Evolutionary conservation across 1,140 invertebrate genomes (phyloP), one percentile per base, ranked within the genome.

Genomic region (Propsilocerus akamusi): DNA sequence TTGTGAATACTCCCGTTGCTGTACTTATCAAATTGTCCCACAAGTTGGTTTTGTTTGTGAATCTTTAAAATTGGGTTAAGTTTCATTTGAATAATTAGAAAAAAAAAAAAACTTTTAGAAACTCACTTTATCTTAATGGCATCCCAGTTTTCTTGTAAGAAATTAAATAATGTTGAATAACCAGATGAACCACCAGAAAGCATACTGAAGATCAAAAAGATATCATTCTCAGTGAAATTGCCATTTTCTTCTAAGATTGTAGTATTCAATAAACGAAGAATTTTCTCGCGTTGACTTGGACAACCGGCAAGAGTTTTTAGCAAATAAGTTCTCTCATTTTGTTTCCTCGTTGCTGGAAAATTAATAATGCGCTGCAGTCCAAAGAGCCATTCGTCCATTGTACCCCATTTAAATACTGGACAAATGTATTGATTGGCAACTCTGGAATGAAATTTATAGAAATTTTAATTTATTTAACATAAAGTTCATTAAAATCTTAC

Each of bases 361-460:
- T 83, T 75, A 23, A 81, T 75, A 0, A 85, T 72, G 12, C 81
- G 69, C 51, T 84, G 70, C 0, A 86, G 66, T 50, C 81, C 82
- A 57, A 85, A 85, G 53, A 83, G 73, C 81, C 81, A 86, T 63
- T 86, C 81, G 25, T 82, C 74, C 51, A 71, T 67, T 0, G 78
- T 75, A 0, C 83, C 83, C 75, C 78, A 84, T 63, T 78, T 77
- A 56, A 85, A 84, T 2, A 86, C 78, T 5, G 81, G 79, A 50
- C 83, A 85, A 32, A 85, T 73, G 57, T 74, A 82, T 58, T 78
- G 75, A 58, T 78, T 81, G 8, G 76, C 69, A 28, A 83, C 73
- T 4, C 83, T 86, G 54, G 23, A 68, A 54, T 3, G 47, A 26
- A 46, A 17, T 12, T 26, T 24, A 26, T 7, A 34, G 26, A 25